Conservation (phyloP, 2,888 invertebrate genomes). For the Dryobotodes eremita region DNA sequence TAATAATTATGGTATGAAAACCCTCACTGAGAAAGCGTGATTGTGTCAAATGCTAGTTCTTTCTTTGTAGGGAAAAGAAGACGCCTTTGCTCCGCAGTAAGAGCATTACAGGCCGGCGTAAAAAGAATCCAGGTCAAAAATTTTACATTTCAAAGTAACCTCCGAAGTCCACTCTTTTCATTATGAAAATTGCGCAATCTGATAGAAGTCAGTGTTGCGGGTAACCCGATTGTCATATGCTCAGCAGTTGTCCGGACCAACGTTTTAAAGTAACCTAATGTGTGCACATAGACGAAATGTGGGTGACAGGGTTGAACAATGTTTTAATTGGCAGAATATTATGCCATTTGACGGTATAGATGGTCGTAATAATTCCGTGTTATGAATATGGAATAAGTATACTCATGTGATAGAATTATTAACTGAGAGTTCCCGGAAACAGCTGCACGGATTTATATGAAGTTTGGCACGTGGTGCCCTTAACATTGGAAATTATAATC, state of each 20-base stretch:
- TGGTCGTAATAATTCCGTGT: slow-evolving; percentile 9
- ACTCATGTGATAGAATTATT: slow-evolving; percentile 42
- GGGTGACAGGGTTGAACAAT: slow-evolving; percentile 44
- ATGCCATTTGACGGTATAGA: slow-evolving; percentile 16
- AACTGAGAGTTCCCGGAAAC: slow-evolving; percentile 2
- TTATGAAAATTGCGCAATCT: slow-evolving; percentile 47
- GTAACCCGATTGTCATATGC: slow-evolving; percentile 49
- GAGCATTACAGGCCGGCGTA: no score
- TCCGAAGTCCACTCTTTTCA: slow-evolving; percentile 17
- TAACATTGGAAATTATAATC: neutral
- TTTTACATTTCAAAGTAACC: slow-evolving; percentile 15
- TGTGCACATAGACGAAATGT: slow-evolving; percentile 31
- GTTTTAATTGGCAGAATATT: slow-evolving; percentile 19
- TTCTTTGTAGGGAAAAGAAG: neutral
- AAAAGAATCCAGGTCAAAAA: neutral
- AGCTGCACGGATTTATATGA: neutral
- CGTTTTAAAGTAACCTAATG: slow-evolving; percentile 60
- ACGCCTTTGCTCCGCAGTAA: no score
- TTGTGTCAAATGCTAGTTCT: neutral
- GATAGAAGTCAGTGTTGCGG: slow-evolving; percentile 45
- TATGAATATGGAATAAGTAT: slow-evolving; percentile 33
- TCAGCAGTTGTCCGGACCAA: slow-evolving; percentile 38
- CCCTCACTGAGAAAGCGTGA: neutral
- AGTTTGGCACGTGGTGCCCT: neutral
- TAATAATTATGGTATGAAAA: neutral